Conservation (phyloP, 2,113 vertebrate species). For the Gnathonemus longibarbis region DNA sequence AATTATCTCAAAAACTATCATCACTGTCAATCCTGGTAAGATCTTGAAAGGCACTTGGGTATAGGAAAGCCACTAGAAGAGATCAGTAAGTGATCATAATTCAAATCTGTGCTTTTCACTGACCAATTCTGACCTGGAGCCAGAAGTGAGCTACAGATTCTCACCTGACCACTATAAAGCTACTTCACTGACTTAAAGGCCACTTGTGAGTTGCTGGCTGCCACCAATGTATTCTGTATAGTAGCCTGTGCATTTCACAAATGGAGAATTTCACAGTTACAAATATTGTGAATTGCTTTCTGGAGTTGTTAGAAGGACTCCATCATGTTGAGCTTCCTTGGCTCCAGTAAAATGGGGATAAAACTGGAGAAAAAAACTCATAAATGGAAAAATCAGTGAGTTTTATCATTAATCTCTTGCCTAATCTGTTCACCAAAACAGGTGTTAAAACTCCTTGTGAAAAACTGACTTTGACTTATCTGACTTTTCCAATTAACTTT, state of each 20-base stretch:
- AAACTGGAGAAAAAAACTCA: not conserved
- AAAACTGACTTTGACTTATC: not conserved
- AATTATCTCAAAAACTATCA: slow-evolving; percentile 84
- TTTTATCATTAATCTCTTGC: too few relatives aligned
- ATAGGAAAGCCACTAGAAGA: not conserved
- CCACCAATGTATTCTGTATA: not conserved
- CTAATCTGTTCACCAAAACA: not conserved
- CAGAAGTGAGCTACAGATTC: not conserved
- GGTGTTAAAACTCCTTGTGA: not conserved
- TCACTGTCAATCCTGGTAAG: slow-evolving; percentile 91
- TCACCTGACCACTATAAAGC: not conserved
- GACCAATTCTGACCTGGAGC: not conserved
- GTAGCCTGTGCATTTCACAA: not conserved
- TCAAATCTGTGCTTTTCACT: not conserved
- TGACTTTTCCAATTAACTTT: not conserved
- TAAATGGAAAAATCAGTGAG: too few relatives aligned
- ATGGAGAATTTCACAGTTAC: not conserved
- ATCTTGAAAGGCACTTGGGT: not conserved
- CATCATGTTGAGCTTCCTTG: not conserved
- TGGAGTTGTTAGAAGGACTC: not conserved
- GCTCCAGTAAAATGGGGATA: not conserved
- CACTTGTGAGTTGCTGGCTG: not conserved
- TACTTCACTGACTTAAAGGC: not conserved
- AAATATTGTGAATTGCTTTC: not conserved
- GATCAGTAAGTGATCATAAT: not conserved